Conservation (phyloP, 2,113 vertebrate species). For the Daubentonia madagascariensis region DNA sequence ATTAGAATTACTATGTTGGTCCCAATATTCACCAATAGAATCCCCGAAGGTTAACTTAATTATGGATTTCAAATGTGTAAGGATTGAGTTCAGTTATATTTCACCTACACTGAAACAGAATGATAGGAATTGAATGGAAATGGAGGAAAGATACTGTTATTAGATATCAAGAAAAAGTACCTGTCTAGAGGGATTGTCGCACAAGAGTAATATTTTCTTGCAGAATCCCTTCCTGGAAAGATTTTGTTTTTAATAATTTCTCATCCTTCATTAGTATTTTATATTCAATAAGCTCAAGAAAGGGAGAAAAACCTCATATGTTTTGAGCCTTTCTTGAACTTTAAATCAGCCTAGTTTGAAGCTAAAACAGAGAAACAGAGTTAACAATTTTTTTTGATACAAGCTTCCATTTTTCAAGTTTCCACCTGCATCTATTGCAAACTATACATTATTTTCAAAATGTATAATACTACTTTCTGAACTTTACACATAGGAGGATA, state of each 20-base stretch:
- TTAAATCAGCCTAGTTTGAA: neutral
- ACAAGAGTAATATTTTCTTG: neutral
- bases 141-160: neutral
- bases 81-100: neutral
- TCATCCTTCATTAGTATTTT: neutral
- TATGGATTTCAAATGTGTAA: slow-evolving; percentile 44
- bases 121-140: slow-evolving; percentile 34
- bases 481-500: neutral
- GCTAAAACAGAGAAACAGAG: neutral
- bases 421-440: neutral
- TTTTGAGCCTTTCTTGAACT: neutral
- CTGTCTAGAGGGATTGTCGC: neutral
- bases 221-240: neutral
- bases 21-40: neutral
- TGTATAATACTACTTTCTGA: neutral
- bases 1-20: slow-evolving; percentile 31
- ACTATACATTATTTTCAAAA: neutral
- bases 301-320: neutral
- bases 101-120: slow-evolving; percentile 5
- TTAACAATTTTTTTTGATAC: neutral
- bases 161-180: neutral
- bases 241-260: neutral
- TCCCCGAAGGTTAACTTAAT: slow-evolving; percentile 55
- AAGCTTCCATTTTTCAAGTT: neutral
- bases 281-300: neutral